Base-by-base conservation (phyloP, 37 sponge, comb jelly and placozoan genomes). In the Beroe ovata region DNA sequence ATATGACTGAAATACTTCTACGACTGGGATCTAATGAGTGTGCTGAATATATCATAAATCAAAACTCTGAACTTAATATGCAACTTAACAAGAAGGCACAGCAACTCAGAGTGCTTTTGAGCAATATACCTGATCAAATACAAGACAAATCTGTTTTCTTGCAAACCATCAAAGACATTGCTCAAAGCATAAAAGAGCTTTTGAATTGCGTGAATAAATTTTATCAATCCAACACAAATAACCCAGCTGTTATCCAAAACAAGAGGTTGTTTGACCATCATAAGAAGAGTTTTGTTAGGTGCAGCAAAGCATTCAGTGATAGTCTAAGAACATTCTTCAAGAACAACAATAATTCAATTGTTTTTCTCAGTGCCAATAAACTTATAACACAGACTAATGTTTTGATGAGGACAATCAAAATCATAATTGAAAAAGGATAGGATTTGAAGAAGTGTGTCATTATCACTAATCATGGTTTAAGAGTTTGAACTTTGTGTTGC, bases 131-230 rank as follows among this genome's bases (percentile, higher is more conserved):
- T 21, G 84, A 77, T 42, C 42, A 77, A 77, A 77, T 77, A 6
- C 4, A 19, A 40, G 84, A 40, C 11, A 33, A 35, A 35, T 42
- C 54, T n/a, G 28, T 42, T 6, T 77, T 77, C 28, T 25, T 77
- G 47, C 84, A 77, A 42, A 77, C 84, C 26, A 77, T 77, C 54
- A 77, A 77, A 77, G 84, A 77, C 47, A 77, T 77, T 77, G 84
- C 84, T 25, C 84, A 77, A 23, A 77, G 84, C 47, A 77, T 77
- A 8, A 77, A 77, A 23, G 84, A 77, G 8, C 84, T 77, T 16
- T 35, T 77, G 84, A 77, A 77, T 23, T 77, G 84, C 41, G 84
- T 77, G 23, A 77, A 77, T 36, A 77, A 42, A 20, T 77, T 77
- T 25, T 42, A 42, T 42, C 84, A 77, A 54, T 77, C 54, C 8